A percentile compares a stretch with the other conserved stretches of the same genome.
Conservation (phyloP, 2,888 invertebrate species). For the Lepetodrilus schrolli region DNA sequence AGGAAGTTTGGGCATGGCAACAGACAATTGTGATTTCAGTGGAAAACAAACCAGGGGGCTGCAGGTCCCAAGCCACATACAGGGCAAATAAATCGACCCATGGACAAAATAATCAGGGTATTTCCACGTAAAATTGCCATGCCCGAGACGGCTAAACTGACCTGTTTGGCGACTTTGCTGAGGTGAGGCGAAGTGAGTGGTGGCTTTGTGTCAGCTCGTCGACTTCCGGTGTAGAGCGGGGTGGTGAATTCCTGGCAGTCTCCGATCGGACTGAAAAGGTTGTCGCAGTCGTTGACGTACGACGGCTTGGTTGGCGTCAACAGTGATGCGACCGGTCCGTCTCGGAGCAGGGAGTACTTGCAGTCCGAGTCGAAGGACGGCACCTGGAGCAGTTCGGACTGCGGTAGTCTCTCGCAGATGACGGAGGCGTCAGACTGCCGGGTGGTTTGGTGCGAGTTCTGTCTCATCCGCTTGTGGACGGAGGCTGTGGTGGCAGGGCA, state of each 20-base stretch:
- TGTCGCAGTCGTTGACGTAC: not conserved
- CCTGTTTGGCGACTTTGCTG: constrained; percentile 26
- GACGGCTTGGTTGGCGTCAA: not conserved
- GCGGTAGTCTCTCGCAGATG: not conserved
- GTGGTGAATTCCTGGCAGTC: not conserved
- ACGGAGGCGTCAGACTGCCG: not conserved
- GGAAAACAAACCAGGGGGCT: no score
- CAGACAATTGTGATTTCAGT: no score
- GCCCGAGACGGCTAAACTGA: no score
- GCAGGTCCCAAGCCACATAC: no score
- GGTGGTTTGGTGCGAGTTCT: not conserved
- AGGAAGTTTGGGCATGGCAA: no score
- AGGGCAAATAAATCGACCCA: no score
- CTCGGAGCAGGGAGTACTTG: not conserved
- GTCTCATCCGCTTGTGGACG: not conserved
- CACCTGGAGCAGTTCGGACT: not conserved
- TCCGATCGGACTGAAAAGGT: not conserved
- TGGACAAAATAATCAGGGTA: no score
- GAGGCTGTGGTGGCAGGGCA: not conserved
- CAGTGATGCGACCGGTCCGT: not conserved
- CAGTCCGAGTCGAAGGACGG: not conserved
- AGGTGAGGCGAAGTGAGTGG: not conserved
- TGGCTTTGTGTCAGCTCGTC: not conserved
- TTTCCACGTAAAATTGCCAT: no score
- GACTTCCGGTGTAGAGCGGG: not conserved